phyloP scores from a whole-genome alignment of 1,140 invertebrate species.

The Lamellibrachia luymesi region DNA sequence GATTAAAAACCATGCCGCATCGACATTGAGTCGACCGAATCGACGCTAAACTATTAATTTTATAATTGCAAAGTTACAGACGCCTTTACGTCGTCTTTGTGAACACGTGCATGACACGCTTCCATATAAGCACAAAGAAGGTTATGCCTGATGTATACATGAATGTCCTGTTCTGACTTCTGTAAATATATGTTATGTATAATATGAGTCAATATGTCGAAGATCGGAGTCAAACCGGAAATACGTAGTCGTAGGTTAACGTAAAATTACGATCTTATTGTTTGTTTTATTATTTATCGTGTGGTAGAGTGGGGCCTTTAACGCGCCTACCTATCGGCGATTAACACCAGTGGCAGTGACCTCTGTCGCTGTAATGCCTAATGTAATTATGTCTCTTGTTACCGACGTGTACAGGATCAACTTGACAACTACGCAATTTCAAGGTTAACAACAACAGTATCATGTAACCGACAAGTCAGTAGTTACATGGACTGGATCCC shows the following conservation, averaged over 20 bases:
- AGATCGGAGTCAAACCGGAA: not conserved
- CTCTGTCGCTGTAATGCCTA: not conserved
- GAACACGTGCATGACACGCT: not conserved
- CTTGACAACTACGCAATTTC: conserved; percentile 2
- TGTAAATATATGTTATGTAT: not conserved
- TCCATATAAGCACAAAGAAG: not conserved
- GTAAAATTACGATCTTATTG: not conserved
- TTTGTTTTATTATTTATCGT: not conserved
- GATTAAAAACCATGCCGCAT: not conserved
- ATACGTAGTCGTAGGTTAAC: too few relatives aligned
- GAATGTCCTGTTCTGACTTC: not conserved
- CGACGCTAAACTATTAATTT: not conserved
- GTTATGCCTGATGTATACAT: not conserved
- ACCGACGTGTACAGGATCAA: not conserved
- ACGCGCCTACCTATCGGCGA: not conserved
- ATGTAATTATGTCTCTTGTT: not conserved
- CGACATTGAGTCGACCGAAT: not conserved
- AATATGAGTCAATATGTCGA: not conserved
- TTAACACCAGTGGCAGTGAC: not conserved
- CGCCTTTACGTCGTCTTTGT: not conserved
- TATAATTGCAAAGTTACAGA: not conserved
- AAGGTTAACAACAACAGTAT: not conserved
- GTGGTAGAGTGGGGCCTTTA: not conserved
- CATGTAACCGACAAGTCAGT: conserved; percentile 1
- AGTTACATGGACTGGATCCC: not conserved